A percentile compares a stretch with the other conserved stretches of the same genome.
Conservation (phyloP, 2,888 invertebrate genomes). For the Agonopterix heracliana region DNA sequence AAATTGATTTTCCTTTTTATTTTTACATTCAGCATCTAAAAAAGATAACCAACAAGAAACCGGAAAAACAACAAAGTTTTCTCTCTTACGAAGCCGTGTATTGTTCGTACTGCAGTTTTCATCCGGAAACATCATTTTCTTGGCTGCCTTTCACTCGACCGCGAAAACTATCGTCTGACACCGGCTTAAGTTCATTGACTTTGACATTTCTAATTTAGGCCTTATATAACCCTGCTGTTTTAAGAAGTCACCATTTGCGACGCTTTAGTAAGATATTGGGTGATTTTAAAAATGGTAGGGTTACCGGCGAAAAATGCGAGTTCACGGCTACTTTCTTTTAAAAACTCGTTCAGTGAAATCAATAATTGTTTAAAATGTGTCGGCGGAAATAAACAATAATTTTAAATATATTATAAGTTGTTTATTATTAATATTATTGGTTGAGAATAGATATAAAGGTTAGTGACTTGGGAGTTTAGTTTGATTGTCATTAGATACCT, state of each 20-base stretch:
- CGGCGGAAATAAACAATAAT: too few relatives aligned
- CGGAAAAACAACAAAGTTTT: too few relatives aligned
- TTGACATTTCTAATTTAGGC: slow-evolving; percentile 46
- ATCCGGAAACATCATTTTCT: slow-evolving; percentile 3
- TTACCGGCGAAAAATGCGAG: slow-evolving; percentile 29
- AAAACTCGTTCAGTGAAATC: slow-evolving; percentile 42
- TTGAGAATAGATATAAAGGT: too few relatives aligned
- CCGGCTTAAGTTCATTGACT: slow-evolving; percentile 37
- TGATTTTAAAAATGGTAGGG: slow-evolving; percentile 16
- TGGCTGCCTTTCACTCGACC: slow-evolving; percentile 6
- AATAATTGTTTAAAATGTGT: slow-evolving; percentile 1
- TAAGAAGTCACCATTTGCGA: slow-evolving; percentile 9
- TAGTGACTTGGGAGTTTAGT: too few relatives aligned
- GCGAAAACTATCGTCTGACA: slow-evolving; percentile 10
- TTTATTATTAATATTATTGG: too few relatives aligned
- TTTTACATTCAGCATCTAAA: background rate
- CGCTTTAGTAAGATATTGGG: too few relatives aligned
- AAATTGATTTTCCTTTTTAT: too few relatives aligned
- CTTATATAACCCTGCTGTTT: slow-evolving; percentile 24
- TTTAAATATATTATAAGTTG: too few relatives aligned
- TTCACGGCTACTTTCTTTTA: slow-evolving; percentile 44
- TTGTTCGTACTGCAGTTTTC: background rate
- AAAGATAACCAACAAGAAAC: too few relatives aligned
- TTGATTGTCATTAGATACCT: too few relatives aligned
- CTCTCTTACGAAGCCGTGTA: too few relatives aligned